Base-by-base conservation (phyloP, 2,888 invertebrate species). In the Tridacna crocea region DNA sequence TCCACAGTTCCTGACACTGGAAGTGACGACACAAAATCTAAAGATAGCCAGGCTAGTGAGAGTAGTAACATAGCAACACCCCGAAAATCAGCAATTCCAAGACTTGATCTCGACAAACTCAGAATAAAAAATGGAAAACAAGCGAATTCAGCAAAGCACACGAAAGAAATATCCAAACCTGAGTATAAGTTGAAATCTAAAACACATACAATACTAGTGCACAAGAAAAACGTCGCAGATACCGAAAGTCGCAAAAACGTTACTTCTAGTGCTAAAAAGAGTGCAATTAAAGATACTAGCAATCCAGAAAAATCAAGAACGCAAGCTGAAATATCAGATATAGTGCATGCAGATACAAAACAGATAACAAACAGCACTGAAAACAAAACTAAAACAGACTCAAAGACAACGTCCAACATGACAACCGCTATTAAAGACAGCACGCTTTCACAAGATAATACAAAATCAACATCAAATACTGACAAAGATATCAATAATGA, bases 141-240 rank as follows among this genome's bases (percentile, higher is more conserved):
- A 48, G 61, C 70, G 27, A 63, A 77, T 46, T 55, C 70, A 48
- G 63, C 61, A 47, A 70, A 48, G 11, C 24, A 15, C 26, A n/a
- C 55, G 36, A 51, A 63, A 63, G 70, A 70, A 3, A 27, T 11
- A 61, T 58, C 74, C 0, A 63, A 72, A 51, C 51, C 58, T 27
- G 60, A 47, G 47, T 70, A 55, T 17, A 75, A 72, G 61, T 47
- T 75, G 8, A 80, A 78, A 51, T 82, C 82, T 24, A 82, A 82
- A 61, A 82, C 82, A 15, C 75, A 82, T 15, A 75, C 75, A 17
- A 55, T 79, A 26, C n/a, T 79, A 46, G 76, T 75, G 26, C 74
- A 60, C 19, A 75, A 70, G 27, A 66, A 55, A 22, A 61, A 68
- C 3, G 47, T 12, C 17, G 10, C 17, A 4, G 19, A n/a, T 24